A percentile compares a stretch with the other conserved stretches of the same genome.
Evolutionary conservation across 2,113 vertebrate species (phyloP).

Genomic region (Crotophaga sulcirostris): DNA sequence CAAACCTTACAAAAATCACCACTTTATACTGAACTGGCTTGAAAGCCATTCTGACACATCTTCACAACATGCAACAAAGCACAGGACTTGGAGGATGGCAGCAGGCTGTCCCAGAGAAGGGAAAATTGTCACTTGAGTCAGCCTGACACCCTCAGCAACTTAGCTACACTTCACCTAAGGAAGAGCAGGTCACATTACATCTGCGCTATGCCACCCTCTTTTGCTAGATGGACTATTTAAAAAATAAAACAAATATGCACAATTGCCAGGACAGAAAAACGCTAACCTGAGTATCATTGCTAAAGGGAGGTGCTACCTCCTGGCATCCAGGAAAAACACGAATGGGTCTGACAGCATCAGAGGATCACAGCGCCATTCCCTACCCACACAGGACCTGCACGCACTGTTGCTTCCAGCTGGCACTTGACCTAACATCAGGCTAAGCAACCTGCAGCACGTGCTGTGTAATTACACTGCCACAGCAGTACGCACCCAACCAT

Average conservation of each 20-base stretch:
- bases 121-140: background rate
- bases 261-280: background rate
- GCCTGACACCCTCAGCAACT: background rate
- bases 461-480: background rate
- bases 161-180: background rate
- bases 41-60: background rate
- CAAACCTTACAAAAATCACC: background rate
- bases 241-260: background rate
- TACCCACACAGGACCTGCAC: background rate
- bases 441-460: background rate
- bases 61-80: background rate
- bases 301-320: background rate
- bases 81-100: background rate
- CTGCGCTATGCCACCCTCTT: background rate
- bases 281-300: background rate
- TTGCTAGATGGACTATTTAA: background rate
- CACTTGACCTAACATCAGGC: background rate
- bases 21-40: background rate
- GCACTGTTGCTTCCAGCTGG: background rate
- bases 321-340: background rate
- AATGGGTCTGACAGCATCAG: background rate
- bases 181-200: background rate
- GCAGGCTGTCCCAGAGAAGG: background rate
- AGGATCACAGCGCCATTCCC: background rate
- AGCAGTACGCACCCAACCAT: background rate